A percentile compares a stretch with the other conserved stretches of the same genome.
These are phyloP conservation scores for Pachypeltis micranthus DNA, from an alignment of 1,140 invertebrate species.

Conservation along the genomic window DNA sequence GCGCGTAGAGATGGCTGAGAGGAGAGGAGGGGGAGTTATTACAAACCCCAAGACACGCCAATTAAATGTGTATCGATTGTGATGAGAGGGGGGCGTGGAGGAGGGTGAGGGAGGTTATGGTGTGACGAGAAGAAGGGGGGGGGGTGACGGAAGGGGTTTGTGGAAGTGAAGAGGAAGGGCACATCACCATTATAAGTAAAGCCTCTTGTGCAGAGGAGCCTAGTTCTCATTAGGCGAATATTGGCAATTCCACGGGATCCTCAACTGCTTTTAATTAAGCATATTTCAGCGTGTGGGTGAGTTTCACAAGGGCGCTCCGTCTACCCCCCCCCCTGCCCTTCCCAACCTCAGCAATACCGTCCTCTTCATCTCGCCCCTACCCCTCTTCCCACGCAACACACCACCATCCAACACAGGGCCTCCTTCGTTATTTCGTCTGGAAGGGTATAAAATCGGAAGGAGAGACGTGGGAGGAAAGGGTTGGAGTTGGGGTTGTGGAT, in stretches of 20 bases:
- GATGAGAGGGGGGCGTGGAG: neutral
- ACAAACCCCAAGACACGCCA: constrained; percentile 15
- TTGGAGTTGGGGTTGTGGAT: neutral
- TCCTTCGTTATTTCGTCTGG: too few relatives aligned
- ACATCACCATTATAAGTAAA: constrained; percentile 11
- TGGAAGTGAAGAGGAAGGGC: neutral
- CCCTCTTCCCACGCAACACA: too few relatives aligned
- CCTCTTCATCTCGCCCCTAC: too few relatives aligned
- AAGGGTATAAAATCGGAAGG: too few relatives aligned
- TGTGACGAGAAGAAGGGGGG: constrained; percentile 7
- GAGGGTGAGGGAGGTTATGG: constrained; percentile 5
- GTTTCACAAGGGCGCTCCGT: too few relatives aligned
- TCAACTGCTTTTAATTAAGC: constrained; percentile 19
- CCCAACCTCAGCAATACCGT: too few relatives aligned
- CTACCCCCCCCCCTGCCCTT: neutral
- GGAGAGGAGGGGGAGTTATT: constrained; percentile 11
- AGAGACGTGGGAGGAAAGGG: too few relatives aligned
- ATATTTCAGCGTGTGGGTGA: constrained; percentile 14
- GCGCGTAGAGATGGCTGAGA: neutral
- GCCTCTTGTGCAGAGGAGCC: constrained; percentile 11
- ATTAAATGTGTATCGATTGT: constrained; percentile 21
- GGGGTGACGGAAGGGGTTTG: neutral
- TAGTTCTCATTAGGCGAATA: constrained; percentile 14
- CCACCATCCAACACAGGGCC: too few relatives aligned
- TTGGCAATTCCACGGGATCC: constrained; percentile 14